A percentile compares a stretch with the other conserved stretches of the same genome.
phyloP scores from a whole-genome alignment of 2,888 invertebrate species.

The Leistus spinibarbis region DNA sequence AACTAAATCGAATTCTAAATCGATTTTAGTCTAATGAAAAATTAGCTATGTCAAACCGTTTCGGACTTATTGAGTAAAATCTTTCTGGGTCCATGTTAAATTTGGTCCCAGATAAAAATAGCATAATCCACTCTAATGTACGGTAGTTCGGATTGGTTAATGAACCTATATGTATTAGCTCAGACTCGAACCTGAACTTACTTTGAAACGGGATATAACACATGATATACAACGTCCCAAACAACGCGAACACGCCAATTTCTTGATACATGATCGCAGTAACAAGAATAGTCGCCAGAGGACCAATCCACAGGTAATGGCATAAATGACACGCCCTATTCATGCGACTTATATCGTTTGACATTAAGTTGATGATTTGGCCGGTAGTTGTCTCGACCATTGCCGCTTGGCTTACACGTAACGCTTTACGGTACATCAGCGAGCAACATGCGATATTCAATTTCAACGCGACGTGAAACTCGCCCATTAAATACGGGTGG shows the following conservation, averaged over 20 bases:
- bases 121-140: too few species aligned
- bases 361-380: background rate
- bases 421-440: background rate
- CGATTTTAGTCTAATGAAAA: too few species aligned
- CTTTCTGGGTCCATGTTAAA: too few species aligned
- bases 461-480: background rate
- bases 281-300: constrained; percentile 78
- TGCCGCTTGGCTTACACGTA: background rate
- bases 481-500: constrained; percentile 69
- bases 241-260: constrained; percentile 68
- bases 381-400: background rate
- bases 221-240: constrained; percentile 73
- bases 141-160: too few species aligned
- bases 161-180: too few species aligned
- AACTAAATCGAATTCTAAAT: too few species aligned
- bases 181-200: constrained; percentile 47
- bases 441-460: background rate
- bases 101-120: too few species aligned
- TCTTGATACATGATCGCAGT: constrained; percentile 72
- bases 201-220: constrained; percentile 78
- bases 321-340: constrained; percentile 81
- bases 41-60: too few species aligned
- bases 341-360: constrained; percentile 78
- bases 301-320: constrained; percentile 83
- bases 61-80: too few species aligned